Conservation (phyloP, 1,140 invertebrate species). For the Drosophila kepulauana region DNA sequence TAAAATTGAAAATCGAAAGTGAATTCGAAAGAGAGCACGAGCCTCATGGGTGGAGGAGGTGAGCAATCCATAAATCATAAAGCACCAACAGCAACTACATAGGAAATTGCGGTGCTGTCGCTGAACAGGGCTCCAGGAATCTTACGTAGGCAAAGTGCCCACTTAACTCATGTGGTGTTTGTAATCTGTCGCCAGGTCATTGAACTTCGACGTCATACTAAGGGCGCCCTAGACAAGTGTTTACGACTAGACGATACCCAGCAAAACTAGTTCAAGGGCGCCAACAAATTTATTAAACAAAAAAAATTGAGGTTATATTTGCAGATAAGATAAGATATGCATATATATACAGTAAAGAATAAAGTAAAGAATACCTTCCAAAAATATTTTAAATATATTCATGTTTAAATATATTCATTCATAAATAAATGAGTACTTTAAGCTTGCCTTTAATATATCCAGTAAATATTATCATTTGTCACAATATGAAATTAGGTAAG, state of each 20-base stretch:
- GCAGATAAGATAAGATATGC: too few relatives aligned
- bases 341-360: too few relatives aligned
- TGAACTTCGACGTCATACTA: constrained; percentile 25
- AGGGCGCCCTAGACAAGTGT: constrained; percentile 9
- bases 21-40: constrained; percentile 32
- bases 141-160: constrained; percentile 2
- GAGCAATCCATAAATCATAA: constrained; percentile 67
- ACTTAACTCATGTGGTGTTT: constrained; percentile 11
- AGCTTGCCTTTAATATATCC: too few relatives aligned
- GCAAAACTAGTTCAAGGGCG: not conserved
- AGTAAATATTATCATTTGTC: too few relatives aligned
- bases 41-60: not conserved
- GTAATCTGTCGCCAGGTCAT: constrained; percentile 38
- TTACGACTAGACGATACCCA: constrained; percentile 11
- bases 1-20: constrained; percentile 79
- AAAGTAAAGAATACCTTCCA: too few relatives aligned
- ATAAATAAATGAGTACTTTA: too few relatives aligned
- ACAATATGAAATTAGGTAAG: too few relatives aligned
- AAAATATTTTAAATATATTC: too few relatives aligned
- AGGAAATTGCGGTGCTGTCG: constrained; percentile 67
- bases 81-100: constrained; percentile 39
- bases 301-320: too few relatives aligned
- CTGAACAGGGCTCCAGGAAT: constrained; percentile 63
- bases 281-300: not conserved
- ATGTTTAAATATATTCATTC: too few relatives aligned